Percentiles rank a stretch among this genome's conserved stretches.
Conservation (phyloP, 53 echinoderm and acorn worm genomes). For the Astropecten irregularis region DNA sequence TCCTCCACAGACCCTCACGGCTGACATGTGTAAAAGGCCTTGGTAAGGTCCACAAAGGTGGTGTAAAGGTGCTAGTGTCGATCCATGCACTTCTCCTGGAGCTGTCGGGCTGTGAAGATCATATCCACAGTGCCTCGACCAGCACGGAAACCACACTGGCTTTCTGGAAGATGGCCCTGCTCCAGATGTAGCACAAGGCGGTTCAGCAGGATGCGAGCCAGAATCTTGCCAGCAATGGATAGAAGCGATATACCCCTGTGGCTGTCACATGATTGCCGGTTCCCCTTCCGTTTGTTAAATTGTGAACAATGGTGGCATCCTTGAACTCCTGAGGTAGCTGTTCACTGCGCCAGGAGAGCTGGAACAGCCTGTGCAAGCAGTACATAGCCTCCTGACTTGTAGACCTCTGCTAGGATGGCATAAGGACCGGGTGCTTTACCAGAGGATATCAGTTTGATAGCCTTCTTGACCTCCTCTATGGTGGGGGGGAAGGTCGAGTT, state of each 20-base stretch:
- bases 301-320: neutral
- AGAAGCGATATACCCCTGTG: conserved; percentile 38
- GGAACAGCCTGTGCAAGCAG: too few species aligned
- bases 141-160: conserved; percentile 32
- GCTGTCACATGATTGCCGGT: conserved; percentile 1
- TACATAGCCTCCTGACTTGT: neutral
- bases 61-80: neutral
- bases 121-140: conserved; percentile 20
- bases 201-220: neutral
- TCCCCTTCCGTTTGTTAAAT: conserved; percentile 31
- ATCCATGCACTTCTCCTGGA: too few species aligned
- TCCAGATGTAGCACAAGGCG: neutral
- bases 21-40: conserved; percentile 16
- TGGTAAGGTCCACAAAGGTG: conserved; percentile 2
- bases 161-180: neutral
- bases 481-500: neutral
- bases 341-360: too few species aligned
- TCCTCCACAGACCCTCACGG: neutral
- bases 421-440: conserved; percentile 33
- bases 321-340: too few species aligned
- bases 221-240: too few species aligned
- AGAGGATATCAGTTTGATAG: too few species aligned
- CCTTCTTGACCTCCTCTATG: too few species aligned
- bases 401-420: conserved; percentile 2
- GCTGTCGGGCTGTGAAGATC: neutral